Evolutionary conservation across 2,113 vertebrate species (phyloP), one percentile per base, ranked within the genome.

Genomic region (Macquaria ambigua): DNA sequence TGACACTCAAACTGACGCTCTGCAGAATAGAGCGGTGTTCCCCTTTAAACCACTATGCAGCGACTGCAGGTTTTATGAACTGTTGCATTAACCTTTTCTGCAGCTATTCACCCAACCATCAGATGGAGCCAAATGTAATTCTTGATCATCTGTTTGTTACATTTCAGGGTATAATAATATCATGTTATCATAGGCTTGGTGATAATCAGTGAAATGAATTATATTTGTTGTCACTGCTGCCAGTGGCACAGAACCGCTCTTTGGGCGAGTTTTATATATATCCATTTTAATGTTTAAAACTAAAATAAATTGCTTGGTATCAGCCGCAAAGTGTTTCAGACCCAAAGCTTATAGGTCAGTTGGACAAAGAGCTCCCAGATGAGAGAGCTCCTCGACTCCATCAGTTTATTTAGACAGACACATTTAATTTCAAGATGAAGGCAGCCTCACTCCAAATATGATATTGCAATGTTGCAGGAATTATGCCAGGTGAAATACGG

Each of bases 41-140:
- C 25, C 62, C 34, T 64, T 37, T 39, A 21, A 37, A 37, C 61
- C 61, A 37, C 15, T 16, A 63, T 37, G 61, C 14, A 34, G 68
- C 15, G 2, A 37, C 50, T 72, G 31, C 21, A 41, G 50, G 31
- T 55, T 72, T 23, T 34, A 8, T 37, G 28, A 25, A 20, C 68
- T 21, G 41, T 20, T 61, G 59, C 61, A 63, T 28, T 31, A 3
- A 18, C 8, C 8, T 37, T 8, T 63, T 18, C 16, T 64, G 34
- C 9, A 21, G 34, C 34, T 18, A 63, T 63, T 9, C 39, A 41
- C 37, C 7, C 37, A 23, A 37, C 48, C 89, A 87, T 50, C 55
- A 84, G 81, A 84, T 77, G 50, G 46, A 76, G 70, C 39, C 71
- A 86, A 23, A 67, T 43, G 5, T 20, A 1, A 66, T 15, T 37